Base-by-base conservation (phyloP, 2,888 invertebrate genomes). In the Tetanocera ferruginea region DNA sequence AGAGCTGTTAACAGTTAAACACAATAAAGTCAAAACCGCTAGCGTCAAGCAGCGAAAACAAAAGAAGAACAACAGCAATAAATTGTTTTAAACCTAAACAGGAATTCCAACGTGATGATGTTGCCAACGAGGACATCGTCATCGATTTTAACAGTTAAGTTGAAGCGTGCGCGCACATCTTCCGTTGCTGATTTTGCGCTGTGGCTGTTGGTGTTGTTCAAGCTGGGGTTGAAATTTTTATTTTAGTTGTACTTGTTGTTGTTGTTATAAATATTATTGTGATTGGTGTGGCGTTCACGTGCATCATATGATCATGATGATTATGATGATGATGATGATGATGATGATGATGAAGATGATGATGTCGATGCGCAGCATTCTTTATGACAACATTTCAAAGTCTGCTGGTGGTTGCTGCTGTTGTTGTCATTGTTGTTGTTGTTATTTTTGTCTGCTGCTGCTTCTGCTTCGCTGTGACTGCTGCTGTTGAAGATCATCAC, bases 221-320 rank as follows among this genome's bases (percentile, higher is more conserved):
- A 55, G 43, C 64, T 76, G 43, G 74, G 75, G 72, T 76, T 77
- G 69, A 51, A 69, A 57, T 77, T 76, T 43, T 76, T 76, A 34
- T 64, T 62, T 71, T 62, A 64, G 69, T 62, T 62, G 49, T 28
- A n/a, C n/a, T n/a, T 62, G 57, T 14, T 73, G n/a, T 23, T 62
- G 52, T 6, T 62, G 43, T 62, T 51, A 17, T 5, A 49, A 34
- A 51, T 71, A 37, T 31, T 66, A 23, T 31, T 55, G 74, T 37
- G 77, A 75, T 74, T 80, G 67, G 28, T 74, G 69, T 67, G 23
- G 51, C 71, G 25, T 62, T 73, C 60, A 49, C 62, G 43, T 73
- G 37, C n/a, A 49, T 62, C 49, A 25, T 25, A 62, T 37, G 43
- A 60, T 31, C 8, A 64, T 31, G 51, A 34, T 34, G 34, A n/a